Conservation (phyloP, 2,113 vertebrate genomes). For the Rhinichthys klamathensis region DNA sequence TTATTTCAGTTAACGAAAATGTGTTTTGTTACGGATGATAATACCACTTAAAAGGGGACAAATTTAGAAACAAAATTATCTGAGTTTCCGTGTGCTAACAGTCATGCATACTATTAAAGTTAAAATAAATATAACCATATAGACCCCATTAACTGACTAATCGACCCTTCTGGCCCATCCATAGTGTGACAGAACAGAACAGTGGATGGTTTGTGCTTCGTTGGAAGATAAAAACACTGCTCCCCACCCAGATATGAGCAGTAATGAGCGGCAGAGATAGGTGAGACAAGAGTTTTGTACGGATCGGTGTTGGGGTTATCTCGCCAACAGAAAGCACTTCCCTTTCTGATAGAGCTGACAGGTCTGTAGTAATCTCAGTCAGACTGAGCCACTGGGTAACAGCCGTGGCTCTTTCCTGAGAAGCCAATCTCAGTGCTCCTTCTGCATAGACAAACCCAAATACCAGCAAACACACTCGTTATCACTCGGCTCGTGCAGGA, state of each 20-base stretch:
- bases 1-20: too few species aligned
- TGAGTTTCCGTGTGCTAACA: too few species aligned
- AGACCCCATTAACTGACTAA: neutral
- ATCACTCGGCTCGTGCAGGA: conserved; percentile 35
- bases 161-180: neutral
- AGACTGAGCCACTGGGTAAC: conserved; percentile 45
- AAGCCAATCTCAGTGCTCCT: conserved; percentile 53
- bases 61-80: too few species aligned
- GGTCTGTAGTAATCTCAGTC: conserved; percentile 48
- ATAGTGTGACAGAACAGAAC: neutral
- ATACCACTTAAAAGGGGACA: too few species aligned
- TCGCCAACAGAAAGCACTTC: conserved; percentile 22
- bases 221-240: conserved; percentile 39
- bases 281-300: conserved; percentile 13
- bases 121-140: neutral
- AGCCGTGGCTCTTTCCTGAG: conserved; percentile 45
- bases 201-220: conserved; percentile 6
- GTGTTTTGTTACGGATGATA: too few species aligned
- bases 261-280: conserved; percentile 39
- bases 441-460: conserved; percentile 42
- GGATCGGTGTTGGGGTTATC: conserved; percentile 26
- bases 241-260: conserved; percentile 37
- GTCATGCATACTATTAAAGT: too few species aligned
- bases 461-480: conserved; percentile 8
- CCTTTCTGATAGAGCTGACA: conserved; percentile 40